Evolutionary conservation across 2,888 invertebrate species (phyloP).

Genomic region (Linnaemya vulpina): DNA sequence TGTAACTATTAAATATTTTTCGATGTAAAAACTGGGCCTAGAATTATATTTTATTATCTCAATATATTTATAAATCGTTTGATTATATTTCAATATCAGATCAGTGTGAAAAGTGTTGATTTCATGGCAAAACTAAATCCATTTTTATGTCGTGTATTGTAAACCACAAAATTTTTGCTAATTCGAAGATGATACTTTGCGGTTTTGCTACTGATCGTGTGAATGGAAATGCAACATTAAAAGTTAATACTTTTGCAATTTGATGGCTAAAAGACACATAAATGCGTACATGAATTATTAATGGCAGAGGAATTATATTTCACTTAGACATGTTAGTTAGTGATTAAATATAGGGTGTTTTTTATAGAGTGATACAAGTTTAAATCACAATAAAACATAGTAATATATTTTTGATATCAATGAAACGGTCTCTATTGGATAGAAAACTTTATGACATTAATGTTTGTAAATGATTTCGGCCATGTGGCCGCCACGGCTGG

Average conservation of each 20-base stretch:
- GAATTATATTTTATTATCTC: neutral
- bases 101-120: neutral
- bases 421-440: no score
- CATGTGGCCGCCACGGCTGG: no score
- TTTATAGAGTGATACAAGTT: no score
- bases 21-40: no score
- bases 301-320: neutral
- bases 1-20: no score
- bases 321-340: neutral
- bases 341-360: no score
- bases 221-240: neutral
- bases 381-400: no score
- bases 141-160: neutral
- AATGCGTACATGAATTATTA: neutral
- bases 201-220: slow-evolving; percentile 6
- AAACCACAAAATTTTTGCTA: slow-evolving; percentile 17
- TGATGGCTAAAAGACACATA: neutral
- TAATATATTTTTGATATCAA: no score
- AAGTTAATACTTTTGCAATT: slow-evolving; percentile 8
- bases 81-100: no score
- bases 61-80: neutral
- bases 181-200: slow-evolving; percentile 17
- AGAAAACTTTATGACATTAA: no score
- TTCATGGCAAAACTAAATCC: neutral
- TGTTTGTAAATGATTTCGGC: no score